These are phyloP conservation scores for Thereva nobilitata DNA, from an alignment of 2,888 invertebrate species.

Conservation along the genomic window DNA sequence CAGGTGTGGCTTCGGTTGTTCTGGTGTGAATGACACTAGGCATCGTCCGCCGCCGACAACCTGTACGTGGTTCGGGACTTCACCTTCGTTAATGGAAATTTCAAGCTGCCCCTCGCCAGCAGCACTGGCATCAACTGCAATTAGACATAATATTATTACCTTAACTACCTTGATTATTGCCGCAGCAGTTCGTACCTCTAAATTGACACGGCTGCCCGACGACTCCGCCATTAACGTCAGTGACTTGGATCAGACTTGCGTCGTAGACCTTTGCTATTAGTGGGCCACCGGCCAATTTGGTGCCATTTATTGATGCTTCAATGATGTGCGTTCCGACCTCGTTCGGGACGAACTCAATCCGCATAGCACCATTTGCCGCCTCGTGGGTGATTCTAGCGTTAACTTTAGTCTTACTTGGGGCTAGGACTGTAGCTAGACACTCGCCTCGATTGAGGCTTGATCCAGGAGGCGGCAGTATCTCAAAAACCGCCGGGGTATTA, in stretches of 20 bases:
- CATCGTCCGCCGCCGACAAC: slow-evolving; percentile 95
- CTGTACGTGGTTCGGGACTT: slow-evolving; percentile 97
- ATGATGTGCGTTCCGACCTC: slow-evolving; percentile 95
- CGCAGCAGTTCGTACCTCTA: slow-evolving; percentile 58
- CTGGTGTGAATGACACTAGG: slow-evolving; percentile 92
- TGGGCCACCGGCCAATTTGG: slow-evolving; percentile 87
- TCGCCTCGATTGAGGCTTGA: slow-evolving; percentile 62
- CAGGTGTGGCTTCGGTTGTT: slow-evolving; percentile 85
- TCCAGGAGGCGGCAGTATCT: slow-evolving; percentile 63
- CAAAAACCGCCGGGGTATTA: slow-evolving; percentile 86
- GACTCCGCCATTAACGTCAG: slow-evolving; percentile 90
- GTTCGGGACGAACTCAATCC: slow-evolving; percentile 88
- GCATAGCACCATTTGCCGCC: slow-evolving; percentile 79
- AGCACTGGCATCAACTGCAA: slow-evolving; percentile 93
- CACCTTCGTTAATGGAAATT: slow-evolving; percentile 98
- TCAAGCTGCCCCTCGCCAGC: slow-evolving; percentile 99
- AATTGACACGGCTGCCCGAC: slow-evolving; percentile 97
- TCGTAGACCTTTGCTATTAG: slow-evolving; percentile 94
- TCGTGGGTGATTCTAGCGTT: slow-evolving; percentile 82
- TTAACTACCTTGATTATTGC: neutral
- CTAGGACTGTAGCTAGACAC: slow-evolving; percentile 70
- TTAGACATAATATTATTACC: slow-evolving; percentile 20
- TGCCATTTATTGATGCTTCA: slow-evolving; percentile 87
- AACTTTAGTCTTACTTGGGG: slow-evolving; percentile 83
- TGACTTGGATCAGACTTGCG: slow-evolving; percentile 89